Evolutionary conservation across 2,113 vertebrate species (phyloP), one percentile per base, ranked within the genome.

Genomic region (Dipodomys merriami): DNA sequence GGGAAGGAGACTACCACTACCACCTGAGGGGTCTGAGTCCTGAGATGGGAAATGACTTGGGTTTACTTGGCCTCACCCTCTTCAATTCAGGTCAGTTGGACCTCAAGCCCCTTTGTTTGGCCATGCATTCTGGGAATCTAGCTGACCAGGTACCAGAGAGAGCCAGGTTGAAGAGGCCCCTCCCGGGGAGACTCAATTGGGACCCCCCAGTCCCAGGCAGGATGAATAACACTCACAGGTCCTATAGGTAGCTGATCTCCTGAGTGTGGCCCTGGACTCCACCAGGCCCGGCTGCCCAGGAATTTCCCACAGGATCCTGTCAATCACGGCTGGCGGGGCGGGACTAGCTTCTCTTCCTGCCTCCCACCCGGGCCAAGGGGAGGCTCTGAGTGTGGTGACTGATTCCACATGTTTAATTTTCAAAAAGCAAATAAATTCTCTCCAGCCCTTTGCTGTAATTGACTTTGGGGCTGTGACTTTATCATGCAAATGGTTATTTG

Each of bases 381-480:
- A 74, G 20, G 64, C 80, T 92, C 92, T 82, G 71, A 57, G 64
- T 91, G 46, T 72, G 64, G 80, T 83, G 71, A 94, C 82, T 39
- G 46, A 93, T 91, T 95, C 88, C 13, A n/a, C 83, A 88, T 96
- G 95, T 57, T 96, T 95, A 95, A 96, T 96, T 96, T 97, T 88
- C 88, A 65, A 79, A 96, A 96, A 91, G 92, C 83, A 97, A 96
- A 92, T 96, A 96, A 91, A 95, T 97, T 95, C 65, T 96, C 88
- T 82, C 79, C 53, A 95, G 88, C 67, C 53, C 67, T 2, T 73
- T 92, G 83, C 95, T 71, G 80, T 95, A 96, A 97, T 95, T 96
- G 96, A 97, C 93, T 97, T 94, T 72, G 88, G 80, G 95, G 71
- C 96, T 90, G 69, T 91, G 91, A 68, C 82, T 97, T 95, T 65